Evolutionary conservation across 2,888 invertebrate genomes (phyloP).

Genomic region (Microctonus hyperodae): DNA sequence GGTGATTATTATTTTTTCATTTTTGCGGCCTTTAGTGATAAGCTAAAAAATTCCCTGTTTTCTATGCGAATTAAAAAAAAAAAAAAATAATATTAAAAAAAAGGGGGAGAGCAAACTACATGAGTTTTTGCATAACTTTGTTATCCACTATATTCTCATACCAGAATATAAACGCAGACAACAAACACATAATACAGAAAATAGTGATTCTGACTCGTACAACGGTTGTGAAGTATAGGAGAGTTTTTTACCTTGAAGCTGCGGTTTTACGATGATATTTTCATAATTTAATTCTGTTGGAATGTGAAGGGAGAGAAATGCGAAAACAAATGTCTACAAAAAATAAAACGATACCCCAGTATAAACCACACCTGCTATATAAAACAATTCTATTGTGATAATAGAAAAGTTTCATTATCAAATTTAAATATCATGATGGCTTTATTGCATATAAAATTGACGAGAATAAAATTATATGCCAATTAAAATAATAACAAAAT

Average conservation of each 20-base stretch:
- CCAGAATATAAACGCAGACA: background rate
- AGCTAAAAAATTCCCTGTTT: background rate
- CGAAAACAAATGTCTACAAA: background rate
- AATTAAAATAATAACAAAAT: slow-evolving; percentile 1
- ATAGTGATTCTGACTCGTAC: background rate
- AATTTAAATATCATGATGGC: too few relatives aligned
- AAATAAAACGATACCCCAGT: background rate
- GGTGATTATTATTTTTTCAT: slow-evolving; percentile 68
- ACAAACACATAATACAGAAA: background rate
- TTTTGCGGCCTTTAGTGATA: background rate
- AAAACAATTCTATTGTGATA: too few relatives aligned
- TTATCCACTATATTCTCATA: background rate
- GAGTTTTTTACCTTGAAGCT: background rate
- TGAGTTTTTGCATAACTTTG: background rate
- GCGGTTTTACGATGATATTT: background rate
- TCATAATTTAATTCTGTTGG: background rate
- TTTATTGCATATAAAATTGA: background rate
- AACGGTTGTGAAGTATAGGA: background rate
- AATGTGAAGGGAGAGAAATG: background rate
- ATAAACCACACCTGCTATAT: too few relatives aligned
- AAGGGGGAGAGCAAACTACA: too few relatives aligned
- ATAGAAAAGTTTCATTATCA: too few relatives aligned
- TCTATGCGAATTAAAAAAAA: background rate
- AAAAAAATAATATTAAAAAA: background rate
- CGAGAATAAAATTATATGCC: background rate